These are phyloP conservation scores for Murina feae DNA, from an alignment of 2,113 vertebrate species.

Conservation along the genomic window DNA sequence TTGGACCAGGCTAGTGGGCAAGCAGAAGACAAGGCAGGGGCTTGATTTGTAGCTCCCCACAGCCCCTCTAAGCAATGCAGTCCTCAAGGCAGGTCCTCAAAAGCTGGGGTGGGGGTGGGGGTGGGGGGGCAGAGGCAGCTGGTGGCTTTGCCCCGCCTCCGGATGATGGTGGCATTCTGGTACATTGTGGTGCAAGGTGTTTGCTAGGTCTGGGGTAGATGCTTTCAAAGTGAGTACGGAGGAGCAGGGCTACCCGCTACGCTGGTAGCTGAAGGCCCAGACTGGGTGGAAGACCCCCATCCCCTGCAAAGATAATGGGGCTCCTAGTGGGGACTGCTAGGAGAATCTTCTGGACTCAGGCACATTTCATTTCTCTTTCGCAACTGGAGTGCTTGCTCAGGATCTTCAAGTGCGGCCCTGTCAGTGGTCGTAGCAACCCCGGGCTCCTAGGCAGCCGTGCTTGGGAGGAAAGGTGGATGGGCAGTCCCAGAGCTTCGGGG, in stretches of 20 bases:
- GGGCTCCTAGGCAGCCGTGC: background rate
- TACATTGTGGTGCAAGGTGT: background rate
- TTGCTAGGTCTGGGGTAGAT: background rate
- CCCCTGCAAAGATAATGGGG: background rate
- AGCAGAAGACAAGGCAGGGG: background rate
- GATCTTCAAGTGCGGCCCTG: too few species aligned
- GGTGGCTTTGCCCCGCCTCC: too few species aligned
- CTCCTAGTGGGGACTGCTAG: fast-evolving
- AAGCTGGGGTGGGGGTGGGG: too few species aligned
- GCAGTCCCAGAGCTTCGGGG: background rate
- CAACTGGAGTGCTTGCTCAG: fast-evolving
- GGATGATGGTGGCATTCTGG: background rate
- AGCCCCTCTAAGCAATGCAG: too few species aligned
- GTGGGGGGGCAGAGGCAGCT: too few species aligned
- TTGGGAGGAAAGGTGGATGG: background rate
- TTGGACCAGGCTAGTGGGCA: fast-evolving
- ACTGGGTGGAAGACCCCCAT: background rate
- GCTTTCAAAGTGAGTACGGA: background rate
- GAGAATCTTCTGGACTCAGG: background rate
- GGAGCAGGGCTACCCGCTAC: background rate
- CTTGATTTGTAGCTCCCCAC: background rate
- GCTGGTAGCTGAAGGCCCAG: background rate
- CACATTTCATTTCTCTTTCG: background rate
- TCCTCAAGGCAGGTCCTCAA: too few species aligned
- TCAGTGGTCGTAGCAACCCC: fast-evolving